Evolutionary conservation across 2,113 vertebrate genomes (phyloP).

Genomic region (Halcyon malimbica): DNA sequence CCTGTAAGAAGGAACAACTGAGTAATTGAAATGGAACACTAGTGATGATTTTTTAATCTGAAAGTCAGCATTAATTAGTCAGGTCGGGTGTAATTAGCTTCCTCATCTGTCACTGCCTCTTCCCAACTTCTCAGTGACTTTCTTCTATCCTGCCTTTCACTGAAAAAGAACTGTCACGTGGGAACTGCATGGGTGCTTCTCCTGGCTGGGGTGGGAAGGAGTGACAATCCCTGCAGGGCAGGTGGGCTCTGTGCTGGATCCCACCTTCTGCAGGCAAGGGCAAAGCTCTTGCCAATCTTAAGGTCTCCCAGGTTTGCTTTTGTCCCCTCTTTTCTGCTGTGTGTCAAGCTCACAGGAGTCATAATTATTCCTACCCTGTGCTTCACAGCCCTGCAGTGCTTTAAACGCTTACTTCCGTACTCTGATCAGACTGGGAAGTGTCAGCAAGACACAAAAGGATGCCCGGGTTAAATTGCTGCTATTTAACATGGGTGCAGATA

Average conservation of each 20-base stretch:
- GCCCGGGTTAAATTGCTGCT: background rate
- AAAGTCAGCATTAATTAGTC: slow-evolving; percentile 73
- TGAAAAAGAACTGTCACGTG: background rate
- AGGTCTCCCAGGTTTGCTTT: background rate
- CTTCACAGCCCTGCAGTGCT: background rate
- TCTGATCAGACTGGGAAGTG: background rate
- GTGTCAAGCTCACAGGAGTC: background rate
- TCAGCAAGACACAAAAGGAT: background rate
- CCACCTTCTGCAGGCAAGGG: background rate
- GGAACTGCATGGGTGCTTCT: background rate
- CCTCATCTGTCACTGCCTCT: slow-evolving; percentile 58
- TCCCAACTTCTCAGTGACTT: slow-evolving; percentile 60
- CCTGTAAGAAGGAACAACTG: slow-evolving; percentile 43
- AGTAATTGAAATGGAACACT: slow-evolving; percentile 72
- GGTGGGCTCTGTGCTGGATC: background rate
- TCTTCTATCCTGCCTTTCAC: slow-evolving; percentile 5
- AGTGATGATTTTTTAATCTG: slow-evolving; percentile 67
- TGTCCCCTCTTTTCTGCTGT: background rate
- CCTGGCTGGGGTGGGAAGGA: background rate
- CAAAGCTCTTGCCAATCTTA: background rate
- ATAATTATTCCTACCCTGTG: background rate
- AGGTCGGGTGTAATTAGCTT: slow-evolving; percentile 69
- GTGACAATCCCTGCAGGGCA: background rate
- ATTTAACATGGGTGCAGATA: background rate
- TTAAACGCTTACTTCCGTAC: background rate